These are phyloP conservation scores for Sebastes cheni DNA, from an alignment of 2,797 vertebrate genomes.

Conservation along the genomic window DNA sequence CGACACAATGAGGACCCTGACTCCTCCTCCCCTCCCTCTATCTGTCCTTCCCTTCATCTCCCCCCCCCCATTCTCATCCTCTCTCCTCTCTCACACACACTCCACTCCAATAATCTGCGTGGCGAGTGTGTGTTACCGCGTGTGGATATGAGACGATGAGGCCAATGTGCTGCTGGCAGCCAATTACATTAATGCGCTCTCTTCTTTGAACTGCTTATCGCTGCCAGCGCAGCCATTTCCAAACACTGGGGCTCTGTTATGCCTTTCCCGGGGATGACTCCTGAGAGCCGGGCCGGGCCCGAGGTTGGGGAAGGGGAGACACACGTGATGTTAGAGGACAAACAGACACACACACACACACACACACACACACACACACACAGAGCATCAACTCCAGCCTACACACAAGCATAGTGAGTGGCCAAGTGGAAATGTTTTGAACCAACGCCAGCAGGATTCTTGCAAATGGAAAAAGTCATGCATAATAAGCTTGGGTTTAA, in stretches of 20 bases:
- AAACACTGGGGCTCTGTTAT: constrained; percentile 80
- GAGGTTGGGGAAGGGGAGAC: constrained; percentile 52
- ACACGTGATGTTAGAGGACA: constrained; percentile 65
- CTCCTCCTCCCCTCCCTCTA: constrained; percentile 57
- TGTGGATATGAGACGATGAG: constrained; percentile 78
- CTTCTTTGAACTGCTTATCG: constrained; percentile 89
- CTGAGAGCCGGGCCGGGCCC: constrained; percentile 63
- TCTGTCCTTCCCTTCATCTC: constrained; percentile 71
- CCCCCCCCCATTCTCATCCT: constrained; percentile 52
- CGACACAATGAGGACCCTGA: constrained; percentile 71
- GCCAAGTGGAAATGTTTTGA: constrained; percentile 47
- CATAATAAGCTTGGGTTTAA: constrained; percentile 27
- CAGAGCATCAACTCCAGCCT: constrained; percentile 25
- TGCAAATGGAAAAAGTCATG: constrained; percentile 29
- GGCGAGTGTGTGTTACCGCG: constrained; percentile 77
- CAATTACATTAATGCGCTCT: constrained; percentile 86
- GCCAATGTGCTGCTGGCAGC: constrained; percentile 82
- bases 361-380: constrained; percentile 23
- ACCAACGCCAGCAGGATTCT: constrained; percentile 22
- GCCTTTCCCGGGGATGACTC: constrained; percentile 78
- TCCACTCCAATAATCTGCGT: constrained; percentile 73
- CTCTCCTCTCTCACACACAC: constrained; percentile 60
- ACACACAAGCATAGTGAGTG: constrained; percentile 34
- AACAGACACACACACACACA: constrained; percentile 30
- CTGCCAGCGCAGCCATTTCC: constrained; percentile 82